phyloP scores from a whole-genome alignment of 2,888 invertebrate genomes.

The Drosophila paramelanica region DNA sequence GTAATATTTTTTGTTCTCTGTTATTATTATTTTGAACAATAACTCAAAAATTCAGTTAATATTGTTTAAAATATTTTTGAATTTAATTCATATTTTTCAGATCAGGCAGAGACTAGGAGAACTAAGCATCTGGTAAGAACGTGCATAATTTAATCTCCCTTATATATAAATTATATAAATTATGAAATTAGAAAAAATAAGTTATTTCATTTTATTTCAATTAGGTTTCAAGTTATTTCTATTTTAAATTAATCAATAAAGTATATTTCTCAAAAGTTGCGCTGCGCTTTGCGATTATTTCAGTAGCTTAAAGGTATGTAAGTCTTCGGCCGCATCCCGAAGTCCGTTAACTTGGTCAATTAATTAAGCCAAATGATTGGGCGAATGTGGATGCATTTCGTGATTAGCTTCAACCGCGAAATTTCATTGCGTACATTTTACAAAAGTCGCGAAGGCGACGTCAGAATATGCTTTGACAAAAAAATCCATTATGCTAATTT shows the following conservation, averaged over 20 bases:
- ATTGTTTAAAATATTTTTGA: no score
- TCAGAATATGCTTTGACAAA: constrained; percentile 58
- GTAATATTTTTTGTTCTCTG: no score
- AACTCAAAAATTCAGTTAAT: no score
- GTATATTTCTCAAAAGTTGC: neutral
- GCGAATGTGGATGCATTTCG: constrained; percentile 76
- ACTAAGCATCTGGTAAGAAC: no score
- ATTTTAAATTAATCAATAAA: neutral
- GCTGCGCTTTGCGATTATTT: constrained; percentile 51
- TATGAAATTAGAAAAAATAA: no score
- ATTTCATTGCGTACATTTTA: constrained; percentile 40
- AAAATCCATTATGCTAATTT: constrained; percentile 82
- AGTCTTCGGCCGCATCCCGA: constrained; percentile 11
- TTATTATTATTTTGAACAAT: no score
- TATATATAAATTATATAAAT: no score
- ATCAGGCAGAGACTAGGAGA: no score
- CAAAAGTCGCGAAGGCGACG: constrained; percentile 49
- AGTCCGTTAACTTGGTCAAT: constrained; percentile 38
- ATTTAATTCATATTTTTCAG: no score
- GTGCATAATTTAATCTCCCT: no score
- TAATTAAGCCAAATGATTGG: constrained; percentile 76
- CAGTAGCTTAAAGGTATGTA: constrained; percentile 55
- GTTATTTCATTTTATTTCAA: no score
- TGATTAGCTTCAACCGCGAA: constrained; percentile 72
- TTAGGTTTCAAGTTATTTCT: neutral